phyloP scores from a whole-genome alignment of 2,797 vertebrate genomes.

The Clamator glandarius region DNA sequence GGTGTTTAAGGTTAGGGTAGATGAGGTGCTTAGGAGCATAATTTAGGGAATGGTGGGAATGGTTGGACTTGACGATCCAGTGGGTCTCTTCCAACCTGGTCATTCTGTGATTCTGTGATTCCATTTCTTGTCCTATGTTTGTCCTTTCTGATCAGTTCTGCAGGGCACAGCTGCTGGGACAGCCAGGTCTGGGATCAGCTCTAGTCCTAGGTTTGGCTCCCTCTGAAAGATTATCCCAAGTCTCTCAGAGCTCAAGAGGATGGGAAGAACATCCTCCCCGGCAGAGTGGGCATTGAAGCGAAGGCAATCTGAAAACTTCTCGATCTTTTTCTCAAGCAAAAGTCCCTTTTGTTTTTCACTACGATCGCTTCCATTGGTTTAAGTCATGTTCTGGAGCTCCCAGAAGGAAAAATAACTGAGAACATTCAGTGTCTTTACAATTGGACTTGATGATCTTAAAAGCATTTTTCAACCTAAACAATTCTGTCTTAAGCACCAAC shows the following conservation, averaged over 20 bases:
- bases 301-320: not conserved
- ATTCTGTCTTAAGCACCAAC: not conserved
- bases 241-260: not conserved
- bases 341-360: not conserved
- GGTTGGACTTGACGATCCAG: no score
- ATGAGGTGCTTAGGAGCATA: no score
- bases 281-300: not conserved
- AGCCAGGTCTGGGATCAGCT: not conserved
- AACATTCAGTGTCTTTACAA: not conserved
- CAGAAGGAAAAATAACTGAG: not conserved
- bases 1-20: no score
- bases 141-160: not conserved
- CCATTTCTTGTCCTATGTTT: not conserved
- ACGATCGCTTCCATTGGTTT: not conserved
- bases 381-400: not conserved
- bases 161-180: rapidly evolving
- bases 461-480: no score
- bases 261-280: not conserved
- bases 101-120: no score
- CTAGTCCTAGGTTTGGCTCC: not conserved
- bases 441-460: no score
- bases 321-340: not conserved
- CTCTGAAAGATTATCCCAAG: not conserved
- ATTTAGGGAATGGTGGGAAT: no score
- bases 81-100: no score